Percentiles rank a stretch among this genome's conserved stretches.
phyloP scores from a whole-genome alignment of 2,888 invertebrate species.

The Neoscelio sp. region DNA sequence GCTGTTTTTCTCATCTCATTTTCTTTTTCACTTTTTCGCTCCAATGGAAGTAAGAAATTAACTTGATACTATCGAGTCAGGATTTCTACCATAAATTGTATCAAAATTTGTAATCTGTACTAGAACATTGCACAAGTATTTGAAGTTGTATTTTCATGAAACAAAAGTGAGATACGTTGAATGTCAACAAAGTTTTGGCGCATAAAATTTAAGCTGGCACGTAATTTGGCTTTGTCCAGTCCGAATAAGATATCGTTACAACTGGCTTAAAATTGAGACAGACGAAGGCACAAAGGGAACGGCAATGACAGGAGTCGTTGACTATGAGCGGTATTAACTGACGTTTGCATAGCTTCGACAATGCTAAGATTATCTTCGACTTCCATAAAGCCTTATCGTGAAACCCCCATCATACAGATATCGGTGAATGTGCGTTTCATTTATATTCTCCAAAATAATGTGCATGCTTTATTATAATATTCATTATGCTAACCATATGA shows the following conservation, averaged over 20 bases:
- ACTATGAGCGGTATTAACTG: constrained; percentile 68
- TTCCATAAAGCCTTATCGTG: constrained; percentile 71
- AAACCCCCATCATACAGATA: constrained; percentile 61
- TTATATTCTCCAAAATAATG: constrained; percentile 9
- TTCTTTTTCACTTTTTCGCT: no score
- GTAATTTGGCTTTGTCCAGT: constrained; percentile 40
- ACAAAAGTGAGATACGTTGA: constrained; percentile 2
- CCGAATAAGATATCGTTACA: constrained; percentile 52
- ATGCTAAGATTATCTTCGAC: constrained; percentile 74
- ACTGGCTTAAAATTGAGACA: constrained; percentile 72
- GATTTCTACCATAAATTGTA: no score
- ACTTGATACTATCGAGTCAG: no score
- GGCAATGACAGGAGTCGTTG: constrained; percentile 68
- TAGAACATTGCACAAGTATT: no score
- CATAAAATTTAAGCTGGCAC: constrained; percentile 31
- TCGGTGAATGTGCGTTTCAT: constrained; percentile 8
- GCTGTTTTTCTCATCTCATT: no score
- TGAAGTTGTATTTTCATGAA: neutral
- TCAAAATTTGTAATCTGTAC: no score
- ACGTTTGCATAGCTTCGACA: constrained; percentile 66
- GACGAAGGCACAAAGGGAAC: constrained; percentile 65
- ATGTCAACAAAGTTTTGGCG: constrained; percentile 14
- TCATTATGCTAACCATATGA: no score
- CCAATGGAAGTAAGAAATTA: no score
- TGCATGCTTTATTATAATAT: constrained; percentile 5